Evolutionary conservation across 92 coral and sea anemone species (phyloP), one percentile per base, ranked within the genome.

Genomic region (Porites divaricata): DNA sequence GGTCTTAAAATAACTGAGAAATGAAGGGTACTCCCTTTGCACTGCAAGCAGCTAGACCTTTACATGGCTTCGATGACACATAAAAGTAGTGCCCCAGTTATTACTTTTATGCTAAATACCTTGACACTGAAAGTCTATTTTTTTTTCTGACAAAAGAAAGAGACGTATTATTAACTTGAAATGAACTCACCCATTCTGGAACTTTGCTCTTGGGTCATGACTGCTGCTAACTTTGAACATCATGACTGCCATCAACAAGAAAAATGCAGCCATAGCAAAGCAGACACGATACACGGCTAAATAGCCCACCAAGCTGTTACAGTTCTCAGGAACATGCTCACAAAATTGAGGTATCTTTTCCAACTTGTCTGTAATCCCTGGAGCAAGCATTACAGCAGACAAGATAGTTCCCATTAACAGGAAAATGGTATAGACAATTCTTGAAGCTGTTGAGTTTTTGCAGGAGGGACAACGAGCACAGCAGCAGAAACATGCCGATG

Each of bases 201-300:
- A 97, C 84, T 95, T 97, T 48, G 98, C 98, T 76, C 99, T 75
- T 9, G 95, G 95, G 79, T 97, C 99, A 57, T 90, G 77, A 73
- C 99, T 97, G 70, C 95, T 92, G 28, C 88, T 73, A n/a, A 97
- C 98, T 77, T 95, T 95, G 65, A 95, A 85, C 98, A 91, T 95
- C 58, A 97, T 91, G 56, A 97, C 64, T 11, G 94, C 93, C 91
- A 97, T 79, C 62, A 97, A 58, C 23, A 95, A 67, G 92, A 97
- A 97, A 90, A 97, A 97, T 7, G 91, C 95, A 10, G 99, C 98
- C 99, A 97, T 97, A 22, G 93, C 97, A 88, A 97, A 97, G 64
- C 99, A 97, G 16, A 97, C 99, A 54, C 99, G 83, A 86, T 97
- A 97, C 28, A 97, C 99, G 11, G 99, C 99, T 51, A 91, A 81